Conservation (phyloP, 35 echinoderm and acorn worm genomes). For the Apostichopus japonicus region DNA sequence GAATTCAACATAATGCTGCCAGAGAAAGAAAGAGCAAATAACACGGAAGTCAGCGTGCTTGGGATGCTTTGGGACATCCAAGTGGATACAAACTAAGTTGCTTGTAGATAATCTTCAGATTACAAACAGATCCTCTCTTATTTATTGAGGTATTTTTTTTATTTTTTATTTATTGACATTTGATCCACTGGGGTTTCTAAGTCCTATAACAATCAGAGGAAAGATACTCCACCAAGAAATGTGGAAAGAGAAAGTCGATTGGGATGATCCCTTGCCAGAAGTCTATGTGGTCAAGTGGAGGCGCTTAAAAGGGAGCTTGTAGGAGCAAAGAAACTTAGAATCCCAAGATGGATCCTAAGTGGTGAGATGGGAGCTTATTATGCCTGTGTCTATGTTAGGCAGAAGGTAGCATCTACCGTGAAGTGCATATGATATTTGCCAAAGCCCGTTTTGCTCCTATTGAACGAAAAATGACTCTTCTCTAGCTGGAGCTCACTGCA, state of each 20-base stretch:
- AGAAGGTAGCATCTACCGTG: neutral
- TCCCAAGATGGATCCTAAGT: conserved; percentile 24
- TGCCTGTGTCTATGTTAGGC: conserved; percentile 14
- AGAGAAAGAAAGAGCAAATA: neutral
- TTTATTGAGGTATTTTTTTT: no score
- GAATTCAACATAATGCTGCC: neutral
- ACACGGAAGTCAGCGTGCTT: conserved; percentile 3
- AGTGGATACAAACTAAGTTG: neutral
- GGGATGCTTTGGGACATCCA: neutral
- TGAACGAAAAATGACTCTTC: conserved; percentile 30
- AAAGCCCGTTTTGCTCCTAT: conserved; percentile 26
- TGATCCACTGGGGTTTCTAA: conserved; percentile 19
- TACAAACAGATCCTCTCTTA: neutral
- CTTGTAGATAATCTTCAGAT: neutral
- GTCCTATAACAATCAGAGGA: conserved; percentile 21
- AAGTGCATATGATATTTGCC: neutral
- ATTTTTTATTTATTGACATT: neutral
- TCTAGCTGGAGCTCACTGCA: conserved; percentile 13
- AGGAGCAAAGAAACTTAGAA: neutral
- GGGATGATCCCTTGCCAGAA: neutral
- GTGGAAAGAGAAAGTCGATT: no score
- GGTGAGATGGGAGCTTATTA: neutral
- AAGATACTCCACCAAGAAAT: conserved; percentile 8
- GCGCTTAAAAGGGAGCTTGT: conserved; percentile 1
- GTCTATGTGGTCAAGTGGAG: neutral